phyloP scores from a whole-genome alignment of 1,140 invertebrate genomes.

The Drosophila albomicans region DNA sequence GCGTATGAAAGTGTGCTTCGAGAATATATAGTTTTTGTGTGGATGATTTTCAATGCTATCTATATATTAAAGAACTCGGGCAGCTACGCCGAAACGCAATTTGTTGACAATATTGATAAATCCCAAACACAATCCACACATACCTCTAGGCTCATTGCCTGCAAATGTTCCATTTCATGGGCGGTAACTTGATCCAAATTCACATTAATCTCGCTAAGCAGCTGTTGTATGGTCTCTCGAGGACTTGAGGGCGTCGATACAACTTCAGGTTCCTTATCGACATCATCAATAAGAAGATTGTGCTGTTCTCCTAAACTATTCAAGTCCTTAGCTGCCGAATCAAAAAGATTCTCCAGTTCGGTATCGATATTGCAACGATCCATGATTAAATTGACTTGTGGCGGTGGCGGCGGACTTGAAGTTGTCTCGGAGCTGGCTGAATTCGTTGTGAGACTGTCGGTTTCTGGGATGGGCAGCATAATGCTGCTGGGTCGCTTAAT shows the following conservation, averaged over 20 bases:
- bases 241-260: background rate
- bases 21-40: background rate
- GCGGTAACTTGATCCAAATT: constrained; percentile 68
- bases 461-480: constrained; percentile 3
- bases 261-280: background rate
- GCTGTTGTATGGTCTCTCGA: constrained; percentile 52
- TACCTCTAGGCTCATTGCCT: constrained; percentile 75
- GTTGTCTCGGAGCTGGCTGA: background rate
- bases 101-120: background rate
- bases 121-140: constrained; percentile 27
- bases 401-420: background rate
- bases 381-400: constrained; percentile 24
- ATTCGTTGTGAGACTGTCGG: constrained; percentile 1
- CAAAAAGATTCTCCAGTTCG: constrained; percentile 46
- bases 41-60: background rate
- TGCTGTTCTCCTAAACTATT: constrained; percentile 47
- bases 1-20: background rate
- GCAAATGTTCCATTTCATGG: constrained; percentile 74
- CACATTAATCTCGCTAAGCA: constrained; percentile 60
- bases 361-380: constrained; percentile 16
- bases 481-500: constrained; percentile 74
- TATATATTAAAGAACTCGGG: background rate
- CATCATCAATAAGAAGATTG: constrained; percentile 31
- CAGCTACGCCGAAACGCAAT: constrained; percentile 8
- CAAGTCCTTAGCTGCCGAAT: constrained; percentile 57